Evolutionary conservation across 2,888 invertebrate genomes (phyloP), one percentile per base, ranked within the genome.

Genomic region (Crioceris asparagi): DNA sequence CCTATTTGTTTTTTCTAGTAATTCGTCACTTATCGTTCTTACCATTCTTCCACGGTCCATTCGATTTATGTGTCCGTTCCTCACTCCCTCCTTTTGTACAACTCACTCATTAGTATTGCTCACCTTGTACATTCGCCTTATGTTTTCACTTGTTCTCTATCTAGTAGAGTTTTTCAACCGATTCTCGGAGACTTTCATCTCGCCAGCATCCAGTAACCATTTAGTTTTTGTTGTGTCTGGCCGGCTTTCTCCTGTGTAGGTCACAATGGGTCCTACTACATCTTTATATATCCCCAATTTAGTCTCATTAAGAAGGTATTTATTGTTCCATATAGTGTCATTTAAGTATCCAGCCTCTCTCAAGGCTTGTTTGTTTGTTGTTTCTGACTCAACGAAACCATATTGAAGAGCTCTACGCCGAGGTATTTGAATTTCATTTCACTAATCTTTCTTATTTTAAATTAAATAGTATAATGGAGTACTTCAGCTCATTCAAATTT

Each of bases 201-300:
- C 21, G 21, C 21, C 11, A 10, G 29, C 11, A 6, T 29, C 29
- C 6, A 12, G 6, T 10, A 29, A 10, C 11, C 29, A 10, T 29
- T 29, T 29, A 11, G 29, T 29, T 29, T 29, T 29, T 11, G 29
- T 29, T 29, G 29, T 29, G 11, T 29, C 29, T 29, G 29, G 29
- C 12, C 29, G 29, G 6, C 8, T 29, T 29, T 29, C 12, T 12
- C 8, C 6, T 10, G 11, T 29, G 12, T 29, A 29, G 7, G 29
- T 29, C 11, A 11, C 11, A 6, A 29, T 29, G 6, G 29, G 11
- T 29, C 29, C 6, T 11, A 11, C 11, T 10, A 29, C 29, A 11
- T 6, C 11, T 29, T 29, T 29, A 29, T 29, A 29, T 6, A 29
- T 29, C 11, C 12, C 6, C 6, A 11, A 11, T 11, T 29, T 29